Percentiles rank a stretch among this genome's conserved stretches.
phyloP scores from a whole-genome alignment of 2,113 vertebrate species.

The Nicator chloris region DNA sequence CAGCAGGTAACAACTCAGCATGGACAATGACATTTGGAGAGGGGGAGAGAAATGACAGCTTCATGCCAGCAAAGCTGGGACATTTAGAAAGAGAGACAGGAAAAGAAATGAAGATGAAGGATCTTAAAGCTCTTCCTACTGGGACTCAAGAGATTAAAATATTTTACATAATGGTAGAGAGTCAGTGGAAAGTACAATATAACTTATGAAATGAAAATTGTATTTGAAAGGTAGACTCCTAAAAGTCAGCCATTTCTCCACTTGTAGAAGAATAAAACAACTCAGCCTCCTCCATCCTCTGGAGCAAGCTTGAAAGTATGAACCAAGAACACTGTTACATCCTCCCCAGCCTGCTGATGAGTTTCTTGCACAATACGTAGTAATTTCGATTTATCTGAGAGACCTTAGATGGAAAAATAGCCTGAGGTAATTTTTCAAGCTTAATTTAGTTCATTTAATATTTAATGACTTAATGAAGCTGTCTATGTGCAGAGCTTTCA shows the following conservation, averaged over 20 bases:
- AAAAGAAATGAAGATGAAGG: conserved; percentile 58
- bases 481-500: conserved; percentile 55
- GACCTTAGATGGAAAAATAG: conserved; percentile 62
- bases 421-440: conserved; percentile 71
- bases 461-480: conserved; percentile 71
- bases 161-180: conserved; percentile 2
- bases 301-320: background rate
- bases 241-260: background rate
- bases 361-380: conserved; percentile 12
- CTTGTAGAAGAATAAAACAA: background rate
- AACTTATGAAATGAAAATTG: conserved; percentile 40
- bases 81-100: conserved; percentile 14
- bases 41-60: conserved; percentile 51
- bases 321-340: background rate
- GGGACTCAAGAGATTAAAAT: conserved; percentile 50
- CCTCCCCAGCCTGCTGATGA: conserved; percentile 30
- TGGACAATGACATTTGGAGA: conserved; percentile 65
- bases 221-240: conserved; percentile 10
- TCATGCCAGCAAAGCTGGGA: conserved; percentile 36
- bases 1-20: conserved; percentile 59
- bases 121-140: conserved; percentile 51
- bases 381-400: conserved; percentile 68
- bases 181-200: background rate
- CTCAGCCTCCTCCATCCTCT: background rate
- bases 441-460: conserved; percentile 75